These are phyloP conservation scores for Carterocephalus palaemon DNA, from an alignment of 2,888 invertebrate genomes.

Conservation along the genomic window DNA sequence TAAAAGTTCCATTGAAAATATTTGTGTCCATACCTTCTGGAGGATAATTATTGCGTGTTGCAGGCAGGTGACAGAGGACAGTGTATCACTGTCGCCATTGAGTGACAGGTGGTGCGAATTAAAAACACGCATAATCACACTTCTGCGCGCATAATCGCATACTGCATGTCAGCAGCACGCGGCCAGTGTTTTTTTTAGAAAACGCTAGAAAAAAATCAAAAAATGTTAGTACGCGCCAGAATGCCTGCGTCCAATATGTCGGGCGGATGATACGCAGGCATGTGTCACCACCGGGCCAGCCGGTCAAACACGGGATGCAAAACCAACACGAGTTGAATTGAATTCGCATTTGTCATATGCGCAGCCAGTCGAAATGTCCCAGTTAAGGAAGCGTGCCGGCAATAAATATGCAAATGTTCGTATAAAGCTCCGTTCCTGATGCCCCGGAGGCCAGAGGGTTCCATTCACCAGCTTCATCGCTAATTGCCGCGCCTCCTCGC, in stretches of 20 bases:
- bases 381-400: slow-evolving; percentile 49
- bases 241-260: slow-evolving; percentile 48
- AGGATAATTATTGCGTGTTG: no score
- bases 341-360: slow-evolving; percentile 43
- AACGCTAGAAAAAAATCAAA: slow-evolving; percentile 30
- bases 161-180: slow-evolving; percentile 43
- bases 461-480: slow-evolving; percentile 71
- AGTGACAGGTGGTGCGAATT: slow-evolving; percentile 36
- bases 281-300: slow-evolving; percentile 33
- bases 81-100: slow-evolving; percentile 26
- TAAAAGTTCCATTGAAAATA: no score
- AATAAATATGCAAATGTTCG: slow-evolving; percentile 61
- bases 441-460: slow-evolving; percentile 60
- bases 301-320: slow-evolving; percentile 32
- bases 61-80: slow-evolving; percentile 28
- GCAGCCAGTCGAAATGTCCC: slow-evolving; percentile 40
- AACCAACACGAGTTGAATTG: slow-evolving; percentile 38
- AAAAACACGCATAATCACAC: slow-evolving; percentile 30
- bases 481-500: slow-evolving; percentile 67
- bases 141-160: slow-evolving; percentile 32
- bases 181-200: slow-evolving; percentile 31
- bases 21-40: no score
- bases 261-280: slow-evolving; percentile 40
- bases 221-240: slow-evolving; percentile 32
- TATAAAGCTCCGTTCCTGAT: slow-evolving; percentile 39